Percentiles rank a stretch among this genome's conserved stretches.
Conservation (phyloP, 2,113 vertebrate genomes). For the Serilophus lunatus region DNA sequence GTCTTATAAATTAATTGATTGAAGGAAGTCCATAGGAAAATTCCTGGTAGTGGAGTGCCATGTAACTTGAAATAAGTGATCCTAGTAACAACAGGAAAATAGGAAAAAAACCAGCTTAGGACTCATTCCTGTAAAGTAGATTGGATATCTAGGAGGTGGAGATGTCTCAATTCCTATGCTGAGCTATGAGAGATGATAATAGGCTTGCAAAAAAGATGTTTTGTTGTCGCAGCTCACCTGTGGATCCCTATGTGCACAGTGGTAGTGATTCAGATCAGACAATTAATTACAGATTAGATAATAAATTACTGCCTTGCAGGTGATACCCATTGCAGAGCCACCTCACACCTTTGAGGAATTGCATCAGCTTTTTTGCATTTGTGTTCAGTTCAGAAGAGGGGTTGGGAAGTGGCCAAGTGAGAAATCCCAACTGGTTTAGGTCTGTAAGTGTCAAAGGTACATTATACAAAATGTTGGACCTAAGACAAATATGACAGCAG, state of each 20-base stretch:
- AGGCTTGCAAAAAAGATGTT: background rate
- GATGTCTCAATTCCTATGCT: background rate
- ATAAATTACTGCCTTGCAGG: background rate
- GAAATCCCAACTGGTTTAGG: background rate
- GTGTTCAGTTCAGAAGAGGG: background rate
- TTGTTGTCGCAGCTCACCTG: background rate
- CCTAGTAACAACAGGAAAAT: background rate
- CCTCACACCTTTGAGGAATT: background rate
- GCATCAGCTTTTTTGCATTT: background rate
- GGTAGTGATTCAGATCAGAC: background rate
- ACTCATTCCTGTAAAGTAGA: background rate
- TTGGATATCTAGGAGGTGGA: background rate
- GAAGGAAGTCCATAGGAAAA: background rate
- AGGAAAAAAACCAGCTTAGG: background rate
- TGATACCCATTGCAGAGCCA: background rate
- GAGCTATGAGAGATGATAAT: background rate
- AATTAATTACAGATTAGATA: background rate
- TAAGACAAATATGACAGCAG: background rate
- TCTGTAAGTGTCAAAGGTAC: constrained; percentile 3
- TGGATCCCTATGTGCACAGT: background rate
- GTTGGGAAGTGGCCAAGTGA: background rate
- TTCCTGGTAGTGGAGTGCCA: background rate
- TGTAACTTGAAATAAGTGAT: background rate
- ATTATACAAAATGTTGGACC: constrained; percentile 20
- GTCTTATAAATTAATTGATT: background rate